Base-by-base conservation (phyloP, 2,888 invertebrate species). In the Drosophila anomalata region DNA sequence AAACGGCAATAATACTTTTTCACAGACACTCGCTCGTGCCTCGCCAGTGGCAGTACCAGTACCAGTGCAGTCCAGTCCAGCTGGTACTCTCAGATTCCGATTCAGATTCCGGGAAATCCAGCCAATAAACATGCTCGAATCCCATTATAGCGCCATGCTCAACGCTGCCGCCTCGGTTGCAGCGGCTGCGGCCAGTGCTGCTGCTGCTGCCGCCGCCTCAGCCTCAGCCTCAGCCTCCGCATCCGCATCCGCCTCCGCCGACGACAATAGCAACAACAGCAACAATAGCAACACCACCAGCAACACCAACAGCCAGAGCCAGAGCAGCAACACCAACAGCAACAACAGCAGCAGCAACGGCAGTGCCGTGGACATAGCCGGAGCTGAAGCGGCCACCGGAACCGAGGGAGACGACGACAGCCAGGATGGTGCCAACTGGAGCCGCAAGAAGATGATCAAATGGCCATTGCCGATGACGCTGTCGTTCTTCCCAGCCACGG, bases 311-410 rank as follows among this genome's bases (percentile, higher is more conserved):
- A 4, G 47, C 46, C 46, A 33, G 41, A 65, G 29, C 36, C 41
- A 51, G 24, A 44, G 44, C 22, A 44, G 44, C 44, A 51, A 33
- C 61, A 60, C 46, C 29, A 67, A 44, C 31, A 57, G 55, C 56
- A 58, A 50, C 41, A 73, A 20, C 46, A 67, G 44, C 53, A 62
- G 42, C 31, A 75, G 58, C 46, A 52, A 41, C 68, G 63, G 52
- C 33, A 73, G 51, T 42, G 42, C 44, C 31, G 50, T 29, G 42
- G 62, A 63, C 46, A 65, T 50, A 1, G 47, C 46, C 46, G 41
- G 41, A 59, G 22, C 33, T 33, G 54, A 22, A 11, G 17, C 20
- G 3, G 11, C 9, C 3, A 4, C 17, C 11, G 9, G 42, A 1
- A 17, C 9, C 8, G 42, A 42, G 17, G 42, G 20, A 3, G 42